These are phyloP conservation scores for Fringilla coelebs DNA, from an alignment of 2,797 vertebrate genomes.

Conservation along the genomic window DNA sequence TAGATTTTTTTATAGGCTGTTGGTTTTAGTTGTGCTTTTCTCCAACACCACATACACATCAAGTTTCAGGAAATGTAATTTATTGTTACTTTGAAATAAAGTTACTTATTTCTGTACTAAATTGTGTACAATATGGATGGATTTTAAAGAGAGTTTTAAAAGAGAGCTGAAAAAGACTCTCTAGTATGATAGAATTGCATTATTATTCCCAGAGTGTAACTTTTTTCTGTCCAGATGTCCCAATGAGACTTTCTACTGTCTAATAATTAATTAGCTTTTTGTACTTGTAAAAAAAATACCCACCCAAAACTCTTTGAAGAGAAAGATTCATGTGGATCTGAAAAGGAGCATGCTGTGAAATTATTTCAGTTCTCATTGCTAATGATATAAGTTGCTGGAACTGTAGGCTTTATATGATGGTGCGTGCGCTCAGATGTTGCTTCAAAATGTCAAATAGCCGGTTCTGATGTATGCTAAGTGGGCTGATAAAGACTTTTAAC, in stretches of 20 bases:
- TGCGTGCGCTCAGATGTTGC: not conserved
- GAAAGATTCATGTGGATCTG: not conserved
- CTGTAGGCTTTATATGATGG: not conserved
- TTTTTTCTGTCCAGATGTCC: not conserved
- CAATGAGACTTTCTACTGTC: not conserved
- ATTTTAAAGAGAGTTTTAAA: not conserved
- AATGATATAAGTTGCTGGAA: not conserved
- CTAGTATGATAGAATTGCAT: not conserved
- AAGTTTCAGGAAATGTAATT: not conserved
- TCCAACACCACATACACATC: not conserved
- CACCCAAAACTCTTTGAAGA: conserved; percentile 33
- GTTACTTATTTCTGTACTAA: not conserved
- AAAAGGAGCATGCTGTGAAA: conserved; percentile 30
- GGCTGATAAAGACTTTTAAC: not conserved
- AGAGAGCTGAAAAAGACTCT: not conserved
- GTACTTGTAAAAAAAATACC: not conserved
- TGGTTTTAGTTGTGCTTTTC: not conserved
- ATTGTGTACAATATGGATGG: not conserved
- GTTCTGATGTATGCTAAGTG: not conserved
- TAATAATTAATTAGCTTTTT: conserved; percentile 55
- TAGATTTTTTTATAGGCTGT: not conserved
- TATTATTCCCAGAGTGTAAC: not conserved
- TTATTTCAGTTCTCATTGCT: conserved; percentile 2
- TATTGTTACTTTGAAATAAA: not conserved
- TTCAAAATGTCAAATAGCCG: not conserved